Base-by-base conservation (phyloP, 2,797 vertebrate species). In the Sebastes diaconus region DNA sequence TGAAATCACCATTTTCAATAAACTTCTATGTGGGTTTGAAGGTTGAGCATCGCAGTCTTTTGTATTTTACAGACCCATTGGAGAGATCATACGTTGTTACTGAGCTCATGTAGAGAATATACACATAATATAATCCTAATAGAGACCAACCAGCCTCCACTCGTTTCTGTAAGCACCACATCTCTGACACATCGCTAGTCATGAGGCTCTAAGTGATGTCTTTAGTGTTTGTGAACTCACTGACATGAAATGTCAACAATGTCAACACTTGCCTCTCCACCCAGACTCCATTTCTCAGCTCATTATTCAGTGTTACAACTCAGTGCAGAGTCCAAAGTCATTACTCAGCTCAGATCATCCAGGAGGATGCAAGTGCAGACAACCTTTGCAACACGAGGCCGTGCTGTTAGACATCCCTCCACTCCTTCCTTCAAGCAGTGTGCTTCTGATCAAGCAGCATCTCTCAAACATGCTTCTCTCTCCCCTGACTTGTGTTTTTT, bases 381-480 rank as follows among this genome's bases (percentile, higher is more conserved):
- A 85, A 75, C 63, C 82, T 3, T 52, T 64, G 55, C 72, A 76
- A 74, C 75, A 77, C 39, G 67, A 75, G 66, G 69, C 79, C 67
- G 68, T 79, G 46, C 84, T 46, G 75, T 90, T 77, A 70, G 68
- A 87, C 76, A 86, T 55, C 42, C 10, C 67, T 29, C 25, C 57
- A 60, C 81, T 72, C 25, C 8, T 60, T 70, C 85, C 79, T 92
- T 84, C 75, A 71, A 91, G 88, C 86, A 85, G 84, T 84, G 85
- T 73, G 84, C 78, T 87, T 90, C 85, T 84, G 74, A 92, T 90
- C 87, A 92, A 93, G 83, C 84, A 81, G 79, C 72, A 83, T 84
- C 86, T 88, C 80, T 76, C 57, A 80, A 87, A 86, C 65, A 81
- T 66, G 79, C 58, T 59, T 79, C 71, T 64, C 32, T 71, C 24